Conservation (phyloP, 2,113 vertebrate species). For the Tragulus kanchil region DNA sequence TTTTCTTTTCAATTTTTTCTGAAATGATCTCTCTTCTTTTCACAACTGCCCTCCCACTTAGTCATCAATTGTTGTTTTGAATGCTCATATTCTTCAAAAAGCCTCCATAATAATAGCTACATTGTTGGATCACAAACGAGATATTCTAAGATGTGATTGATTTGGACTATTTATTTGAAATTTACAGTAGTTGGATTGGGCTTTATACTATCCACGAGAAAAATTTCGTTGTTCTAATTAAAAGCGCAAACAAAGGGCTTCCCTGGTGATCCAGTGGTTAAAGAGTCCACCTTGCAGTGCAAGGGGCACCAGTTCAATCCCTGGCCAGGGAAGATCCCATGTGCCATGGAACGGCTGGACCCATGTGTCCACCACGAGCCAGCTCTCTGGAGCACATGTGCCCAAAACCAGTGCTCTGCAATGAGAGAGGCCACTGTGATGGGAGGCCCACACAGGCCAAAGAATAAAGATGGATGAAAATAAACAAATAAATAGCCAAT, state of each 20-base stretch:
- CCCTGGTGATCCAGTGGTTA: too few relatives aligned
- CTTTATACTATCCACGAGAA: neutral
- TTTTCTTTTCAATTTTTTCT: slow-evolving; percentile 34
- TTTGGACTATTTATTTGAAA: slow-evolving; percentile 52
- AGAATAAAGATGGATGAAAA: too few relatives aligned
- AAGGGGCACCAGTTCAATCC: too few relatives aligned
- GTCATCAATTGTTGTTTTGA: neutral
- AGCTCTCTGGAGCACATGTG: too few relatives aligned
- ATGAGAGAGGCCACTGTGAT: too few relatives aligned
- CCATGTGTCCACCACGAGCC: too few relatives aligned
- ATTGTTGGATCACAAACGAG: neutral
- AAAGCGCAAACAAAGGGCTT: neutral
- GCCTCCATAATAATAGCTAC: neutral
- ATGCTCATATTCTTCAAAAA: neutral
- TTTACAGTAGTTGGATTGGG: slow-evolving; percentile 11
- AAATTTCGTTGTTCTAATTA: neutral
- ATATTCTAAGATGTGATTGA: neutral
- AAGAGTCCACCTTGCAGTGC: too few relatives aligned
- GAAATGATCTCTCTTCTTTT: neutral
- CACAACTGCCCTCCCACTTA: neutral
- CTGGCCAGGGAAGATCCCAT: too few relatives aligned
- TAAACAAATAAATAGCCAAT: too few relatives aligned
- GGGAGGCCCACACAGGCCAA: too few relatives aligned
- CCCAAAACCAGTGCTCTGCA: too few relatives aligned
- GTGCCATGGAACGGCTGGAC: too few relatives aligned